Evolutionary conservation across 2,797 vertebrate species (phyloP), one percentile per base, ranked within the genome.

Genomic region (Dryobates pubescens): DNA sequence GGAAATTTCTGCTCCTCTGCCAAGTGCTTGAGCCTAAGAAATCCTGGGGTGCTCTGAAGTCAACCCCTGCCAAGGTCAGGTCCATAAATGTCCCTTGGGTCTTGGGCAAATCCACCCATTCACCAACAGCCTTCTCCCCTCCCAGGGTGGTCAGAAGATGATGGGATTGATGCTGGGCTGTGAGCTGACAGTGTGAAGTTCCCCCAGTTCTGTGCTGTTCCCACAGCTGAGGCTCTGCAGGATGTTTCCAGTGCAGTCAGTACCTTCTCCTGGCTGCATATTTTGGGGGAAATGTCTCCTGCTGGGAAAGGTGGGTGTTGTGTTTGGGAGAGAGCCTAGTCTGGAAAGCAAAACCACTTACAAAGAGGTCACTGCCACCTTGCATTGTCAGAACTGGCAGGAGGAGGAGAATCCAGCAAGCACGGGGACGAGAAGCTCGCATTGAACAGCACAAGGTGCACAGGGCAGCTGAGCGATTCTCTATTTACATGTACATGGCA

Each of bases 391-490:
- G 54, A 88, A 24, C 29, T 70, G 73, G 73, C 73, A 82, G 67
- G 15, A 91, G n/a, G 32, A 84, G 68, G 13, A 76, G 79, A 36
- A 56, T 78, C 62, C 65, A 94, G 71, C 68, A 56, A 72, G 68
- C 84, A 18, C 45, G 6, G 16, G 16, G 74, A 90, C 73, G 51
- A 69, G 65, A 82, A 88, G 51, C 75, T 96, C 30, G 2, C 75
- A 71, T 47, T 93, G 89, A 89, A 94, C 69, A 94, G 64, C 94
- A 93, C 73, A 92, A 94, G 89, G 76, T 90, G 88, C 77, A 81
- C 0, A 0, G 54, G 71, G 94, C 94, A 86, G 63, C 77, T 9
- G 89, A 92, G 68, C 96, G 94, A 96, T 86, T 96, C 95, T 94
- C 81, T 95, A 96, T 97, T 96, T 97, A 92, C 77, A 74, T 36